phyloP scores from a whole-genome alignment of 2,888 invertebrate genomes.

The Heliconius ethilla region DNA sequence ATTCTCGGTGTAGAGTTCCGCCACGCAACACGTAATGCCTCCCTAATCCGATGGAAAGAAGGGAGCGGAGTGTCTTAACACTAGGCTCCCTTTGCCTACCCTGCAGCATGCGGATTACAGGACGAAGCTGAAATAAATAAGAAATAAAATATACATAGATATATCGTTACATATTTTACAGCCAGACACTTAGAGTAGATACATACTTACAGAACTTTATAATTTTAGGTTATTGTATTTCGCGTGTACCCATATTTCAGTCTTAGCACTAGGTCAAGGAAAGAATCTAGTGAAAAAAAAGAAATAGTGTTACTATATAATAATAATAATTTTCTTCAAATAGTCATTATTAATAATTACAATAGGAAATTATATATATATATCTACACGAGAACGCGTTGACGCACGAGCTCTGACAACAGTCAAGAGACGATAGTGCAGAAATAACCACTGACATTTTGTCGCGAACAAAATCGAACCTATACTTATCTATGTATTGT shows the following conservation, averaged over 20 bases:
- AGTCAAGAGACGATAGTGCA: constrained; percentile 50
- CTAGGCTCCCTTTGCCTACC: not conserved
- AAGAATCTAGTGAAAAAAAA: too few relatives aligned
- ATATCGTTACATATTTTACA: too few relatives aligned
- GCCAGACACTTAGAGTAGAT: too few relatives aligned
- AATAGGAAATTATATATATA: not conserved
- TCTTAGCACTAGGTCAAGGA: too few relatives aligned
- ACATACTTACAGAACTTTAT: too few relatives aligned
- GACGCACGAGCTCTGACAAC: constrained; percentile 52
- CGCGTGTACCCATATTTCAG: too few relatives aligned
- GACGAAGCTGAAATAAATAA: not conserved
- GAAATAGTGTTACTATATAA: too few relatives aligned
- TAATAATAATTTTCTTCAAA: not conserved
- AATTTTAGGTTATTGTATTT: too few relatives aligned
- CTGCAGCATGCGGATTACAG: not conserved
- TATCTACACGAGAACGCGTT: constrained; percentile 8
- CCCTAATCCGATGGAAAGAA: not conserved
- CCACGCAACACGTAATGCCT: not conserved
- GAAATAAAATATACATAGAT: too few relatives aligned
- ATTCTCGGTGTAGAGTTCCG: too few relatives aligned
- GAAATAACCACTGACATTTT: constrained; percentile 76
- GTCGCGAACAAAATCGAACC: constrained; percentile 51
- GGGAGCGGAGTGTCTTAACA: too few relatives aligned
- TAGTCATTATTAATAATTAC: not conserved
- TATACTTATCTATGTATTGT: constrained; percentile 30